Conservation (phyloP, 92 coral and sea anemone species). For the Umimayanthus chanpuru region DNA sequence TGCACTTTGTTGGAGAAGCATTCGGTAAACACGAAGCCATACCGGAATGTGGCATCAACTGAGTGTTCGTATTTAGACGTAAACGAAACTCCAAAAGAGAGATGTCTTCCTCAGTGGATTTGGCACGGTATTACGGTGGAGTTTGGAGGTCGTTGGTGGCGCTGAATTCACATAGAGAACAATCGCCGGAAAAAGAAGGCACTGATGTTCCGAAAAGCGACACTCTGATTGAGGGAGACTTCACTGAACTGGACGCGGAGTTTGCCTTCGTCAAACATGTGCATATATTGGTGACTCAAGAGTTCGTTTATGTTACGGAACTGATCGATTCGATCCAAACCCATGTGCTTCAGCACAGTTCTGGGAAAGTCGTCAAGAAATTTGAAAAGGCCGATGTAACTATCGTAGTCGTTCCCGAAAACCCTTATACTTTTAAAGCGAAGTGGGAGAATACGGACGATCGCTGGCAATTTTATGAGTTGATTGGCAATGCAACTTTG, state of each 20-base stretch:
- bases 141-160: slow-evolving; percentile 34
- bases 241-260: slow-evolving; percentile 77
- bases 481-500: slow-evolving; percentile 71
- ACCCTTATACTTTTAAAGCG: slow-evolving; percentile 85
- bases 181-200: slow-evolving; percentile 18
- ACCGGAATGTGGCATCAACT: slow-evolving; percentile 7
- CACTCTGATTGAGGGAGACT: slow-evolving; percentile 89
- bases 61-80: slow-evolving; percentile 16
- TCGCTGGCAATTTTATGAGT: slow-evolving; percentile 75
- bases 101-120: slow-evolving; percentile 30
- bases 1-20: slow-evolving; percentile 5
- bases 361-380: slow-evolving; percentile 68
- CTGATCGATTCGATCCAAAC: slow-evolving; percentile 64
- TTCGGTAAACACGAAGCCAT: slow-evolving; percentile 27
- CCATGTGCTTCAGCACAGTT: slow-evolving; percentile 81
- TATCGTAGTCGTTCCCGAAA: slow-evolving; percentile 70
- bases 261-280: slow-evolving; percentile 78
- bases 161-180: slow-evolving; percentile 21
- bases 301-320: slow-evolving; percentile 84
- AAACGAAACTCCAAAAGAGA: not conserved
- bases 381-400: slow-evolving; percentile 74
- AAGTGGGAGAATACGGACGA: slow-evolving; percentile 68
- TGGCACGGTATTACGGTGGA: slow-evolving; percentile 28
- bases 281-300: slow-evolving; percentile 79
- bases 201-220: slow-evolving; percentile 47